Conservation (phyloP, 2,888 invertebrate genomes). For the Drosophila sordidapex region DNA sequence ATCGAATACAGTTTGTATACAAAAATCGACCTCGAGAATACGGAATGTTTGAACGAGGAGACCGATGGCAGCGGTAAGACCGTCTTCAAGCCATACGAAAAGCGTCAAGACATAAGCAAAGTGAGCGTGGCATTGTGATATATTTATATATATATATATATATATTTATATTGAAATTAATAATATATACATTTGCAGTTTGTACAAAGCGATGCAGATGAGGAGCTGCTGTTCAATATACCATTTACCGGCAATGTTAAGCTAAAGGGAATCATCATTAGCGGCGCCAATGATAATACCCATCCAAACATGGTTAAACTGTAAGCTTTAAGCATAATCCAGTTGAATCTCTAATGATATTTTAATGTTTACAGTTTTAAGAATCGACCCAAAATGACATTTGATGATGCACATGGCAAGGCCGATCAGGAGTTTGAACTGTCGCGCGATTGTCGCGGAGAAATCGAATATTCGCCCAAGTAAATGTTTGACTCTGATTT, state of each 20-base stretch:
- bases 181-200: constrained; percentile 87
- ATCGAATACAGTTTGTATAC: constrained; percentile 89
- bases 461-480: constrained; percentile 96
- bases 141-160: not conserved
- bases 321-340: constrained; percentile 87
- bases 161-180: not conserved
- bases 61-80: constrained; percentile 93
- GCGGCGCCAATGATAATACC: constrained; percentile 94
- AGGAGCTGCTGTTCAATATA: constrained; percentile 97
- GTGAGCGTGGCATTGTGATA: constrained; percentile 85
- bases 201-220: constrained; percentile 98
- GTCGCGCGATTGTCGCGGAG: constrained; percentile 90
- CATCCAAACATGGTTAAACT: constrained; percentile 95
- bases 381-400: constrained; percentile 97
- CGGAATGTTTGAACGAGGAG: constrained; percentile 96
- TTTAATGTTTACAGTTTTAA: constrained; percentile 89
- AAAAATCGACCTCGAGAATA: constrained; percentile 94
- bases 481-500: constrained; percentile 83
- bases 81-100: constrained; percentile 97
- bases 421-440: constrained; percentile 97
- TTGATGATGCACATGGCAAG: constrained; percentile 91
- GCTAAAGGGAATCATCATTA: constrained; percentile 95
- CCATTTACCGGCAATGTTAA: constrained; percentile 98
- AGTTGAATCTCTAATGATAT: not conserved
- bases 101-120: constrained; percentile 90